Evolutionary conservation across 2,888 invertebrate genomes (phyloP).

Genomic region (Orthosia cruda): DNA sequence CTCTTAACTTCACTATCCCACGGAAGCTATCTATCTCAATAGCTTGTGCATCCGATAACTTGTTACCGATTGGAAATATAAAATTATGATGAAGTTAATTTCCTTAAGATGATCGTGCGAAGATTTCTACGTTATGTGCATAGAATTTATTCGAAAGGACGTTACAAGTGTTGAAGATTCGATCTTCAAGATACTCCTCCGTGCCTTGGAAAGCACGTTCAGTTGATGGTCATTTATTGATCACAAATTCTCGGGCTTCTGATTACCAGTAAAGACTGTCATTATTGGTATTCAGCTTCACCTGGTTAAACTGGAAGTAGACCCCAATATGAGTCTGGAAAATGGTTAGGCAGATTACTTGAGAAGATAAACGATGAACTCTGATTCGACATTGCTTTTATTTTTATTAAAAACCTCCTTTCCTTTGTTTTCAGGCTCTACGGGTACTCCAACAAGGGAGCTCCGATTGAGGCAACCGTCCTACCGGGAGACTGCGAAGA

Average conservation of each 20-base stretch:
- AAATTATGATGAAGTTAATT: constrained; percentile 35
- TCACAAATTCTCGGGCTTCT: too few relatives aligned
- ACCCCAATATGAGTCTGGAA: too few relatives aligned
- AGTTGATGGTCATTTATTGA: too few relatives aligned
- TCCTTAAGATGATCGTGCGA: constrained; percentile 18
- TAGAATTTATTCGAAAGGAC: not conserved
- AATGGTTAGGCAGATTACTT: not conserved
- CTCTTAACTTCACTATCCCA: constrained; percentile 34
- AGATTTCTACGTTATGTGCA: constrained; percentile 7
- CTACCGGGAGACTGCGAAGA: constrained; percentile 88
- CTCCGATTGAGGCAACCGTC: constrained; percentile 91
- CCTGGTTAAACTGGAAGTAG: too few relatives aligned
- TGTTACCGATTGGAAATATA: constrained; percentile 31
- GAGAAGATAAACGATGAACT: not conserved
- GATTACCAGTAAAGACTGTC: too few relatives aligned
- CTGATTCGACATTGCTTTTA: not conserved
- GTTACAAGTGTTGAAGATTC: not conserved
- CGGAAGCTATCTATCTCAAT: constrained; percentile 34
- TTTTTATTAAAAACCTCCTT: not conserved
- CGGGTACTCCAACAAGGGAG: constrained; percentile 90
- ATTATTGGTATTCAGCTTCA: too few relatives aligned
- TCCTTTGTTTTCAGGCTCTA: constrained; percentile 81
- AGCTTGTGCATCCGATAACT: constrained; percentile 16
- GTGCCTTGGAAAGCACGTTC: too few relatives aligned
- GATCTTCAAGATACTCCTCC: too few relatives aligned